phyloP scores from a whole-genome alignment of 92 coral and sea anemone genomes.

The Meandrina meandrites region DNA sequence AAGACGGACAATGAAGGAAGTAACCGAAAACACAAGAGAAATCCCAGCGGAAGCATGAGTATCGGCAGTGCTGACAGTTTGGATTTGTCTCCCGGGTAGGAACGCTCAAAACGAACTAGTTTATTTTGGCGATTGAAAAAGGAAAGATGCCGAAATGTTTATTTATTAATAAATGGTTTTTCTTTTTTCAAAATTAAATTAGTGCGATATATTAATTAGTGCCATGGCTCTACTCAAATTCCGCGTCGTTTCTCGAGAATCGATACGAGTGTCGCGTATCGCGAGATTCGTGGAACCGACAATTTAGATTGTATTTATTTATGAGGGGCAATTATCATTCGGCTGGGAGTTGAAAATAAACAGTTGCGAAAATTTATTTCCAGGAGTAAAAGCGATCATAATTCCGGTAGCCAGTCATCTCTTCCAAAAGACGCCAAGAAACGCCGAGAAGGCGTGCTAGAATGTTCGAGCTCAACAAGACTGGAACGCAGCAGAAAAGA shows the following conservation, averaged over 20 bases:
- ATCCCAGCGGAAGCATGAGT: slow-evolving; percentile 86
- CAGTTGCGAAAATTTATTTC: too few species aligned
- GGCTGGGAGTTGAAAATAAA: too few species aligned
- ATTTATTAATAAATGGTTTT: too few species aligned
- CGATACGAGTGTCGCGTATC: too few species aligned
- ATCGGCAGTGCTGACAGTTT: slow-evolving; percentile 82
- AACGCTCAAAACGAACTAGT: neutral
- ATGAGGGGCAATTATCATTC: too few species aligned
- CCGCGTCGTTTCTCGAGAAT: too few species aligned
- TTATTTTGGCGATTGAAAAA: neutral
- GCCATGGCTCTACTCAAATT: too few species aligned
- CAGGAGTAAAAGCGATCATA: slow-evolving; percentile 68
- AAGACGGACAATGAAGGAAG: slow-evolving; percentile 68
- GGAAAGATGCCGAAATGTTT: neutral
- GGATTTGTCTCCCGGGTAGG: slow-evolving; percentile 70
- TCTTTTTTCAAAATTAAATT: too few species aligned
- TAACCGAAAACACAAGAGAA: slow-evolving; percentile 73
- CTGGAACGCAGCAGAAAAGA: slow-evolving; percentile 82
- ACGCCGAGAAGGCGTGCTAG: slow-evolving; percentile 81
- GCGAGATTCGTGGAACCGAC: too few species aligned
- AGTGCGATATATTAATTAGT: too few species aligned
- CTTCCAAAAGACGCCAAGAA: slow-evolving; percentile 66
- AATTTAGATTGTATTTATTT: too few species aligned
- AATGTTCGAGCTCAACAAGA: slow-evolving; percentile 55
- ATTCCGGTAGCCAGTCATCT: slow-evolving; percentile 65